Evolutionary conservation across 1,140 invertebrate genomes (phyloP), one percentile per base, ranked within the genome.

Genomic region (Drosophila ercepeae): DNA sequence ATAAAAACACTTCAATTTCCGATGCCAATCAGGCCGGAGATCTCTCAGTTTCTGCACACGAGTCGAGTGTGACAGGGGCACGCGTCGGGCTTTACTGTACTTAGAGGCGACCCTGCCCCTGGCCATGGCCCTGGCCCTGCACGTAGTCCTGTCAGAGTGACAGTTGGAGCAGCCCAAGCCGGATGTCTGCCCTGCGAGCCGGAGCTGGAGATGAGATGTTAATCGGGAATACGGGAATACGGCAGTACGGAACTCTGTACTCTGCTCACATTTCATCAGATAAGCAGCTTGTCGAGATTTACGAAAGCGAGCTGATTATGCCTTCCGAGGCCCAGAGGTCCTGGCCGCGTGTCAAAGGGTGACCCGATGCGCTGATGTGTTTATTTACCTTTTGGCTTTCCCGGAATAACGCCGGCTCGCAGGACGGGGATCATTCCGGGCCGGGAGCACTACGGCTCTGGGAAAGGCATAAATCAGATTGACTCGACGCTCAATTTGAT

Each of bases 211-310:
- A 88, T 88, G 74, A 78, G 82, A 88, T 88, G 83, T 78, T 88
- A 89, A 88, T 88, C 82, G 81, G 44, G 60, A 53, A 32, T n/a
- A 11, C 29, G 29, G 11, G 29, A 32, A 32, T 32, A 32, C 29
- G 3, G 29, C 9, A n/a, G 9, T 32, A 70, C 39, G 45, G 42
- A 39, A 63, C 73, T 71, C 63, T 64, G 57, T 82, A 82, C 83
- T 58, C 83, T 42, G 82, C 82, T 88, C 82, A 75, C 78, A 89
- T 89, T 88, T 88, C 83, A 89, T 88, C 78, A 65, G 82, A 88
- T 88, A 88, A 88, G 82, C 82, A 83, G 83, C 83, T 88, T 88
- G 83, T 88, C 82, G 83, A 88, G 82, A 88, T 89, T 89, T 89
- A 88, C 83, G 82, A 82, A 88, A 88, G 82, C 83, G 82, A 88